Evolutionary conservation across 2,113 vertebrate genomes (phyloP), one percentile per base, ranked within the genome.

Genomic region (Epinephelus moara): DNA sequence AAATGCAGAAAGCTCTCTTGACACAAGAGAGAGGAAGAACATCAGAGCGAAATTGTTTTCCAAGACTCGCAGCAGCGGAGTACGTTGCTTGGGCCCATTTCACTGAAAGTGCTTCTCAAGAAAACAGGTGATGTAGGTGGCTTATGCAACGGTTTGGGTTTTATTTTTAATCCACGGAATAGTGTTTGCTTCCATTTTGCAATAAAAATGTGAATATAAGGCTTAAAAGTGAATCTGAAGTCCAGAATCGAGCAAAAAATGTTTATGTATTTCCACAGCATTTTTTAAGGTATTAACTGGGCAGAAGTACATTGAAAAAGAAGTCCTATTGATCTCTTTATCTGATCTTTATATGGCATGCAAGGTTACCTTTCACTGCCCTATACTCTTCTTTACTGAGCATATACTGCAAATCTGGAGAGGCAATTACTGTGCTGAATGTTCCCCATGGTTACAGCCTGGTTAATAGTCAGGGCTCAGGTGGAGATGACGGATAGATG

Each of bases 1-100:
- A 94, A 78, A 92, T 56, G 68, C 82, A 92, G 87, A 95, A 93
- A 92, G 88, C 92, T 88, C 85, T 93, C 84, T 79, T 86, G 85
- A 89, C 89, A 91, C 79, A 82, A 82, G 78, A 55, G 78, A 55
- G 87, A 83, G 70, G 55, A 27, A 70, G 86, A 80, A 82, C 81
- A 86, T 90, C 75, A 83, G 45, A 89, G 82, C 87, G 74, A 91
- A 93, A 92, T 89, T 82, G 74, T 87, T 90, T 91, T 94, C 82
- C 79, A 79, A 91, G 85, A 85, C 82, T 81, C 86, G 61, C 84
- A 89, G 80, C 69, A 84, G 85, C 55, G 69, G 47, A 84, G 76
- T 78, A 90, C 87, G 90, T 84, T 80, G 85, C 86, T 80, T 68
- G 53, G 71, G 78, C 88, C 73, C 83, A 88, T 92, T 90, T 89